phyloP scores from a whole-genome alignment of 2,888 invertebrate species.

The Bellardia pandia region DNA sequence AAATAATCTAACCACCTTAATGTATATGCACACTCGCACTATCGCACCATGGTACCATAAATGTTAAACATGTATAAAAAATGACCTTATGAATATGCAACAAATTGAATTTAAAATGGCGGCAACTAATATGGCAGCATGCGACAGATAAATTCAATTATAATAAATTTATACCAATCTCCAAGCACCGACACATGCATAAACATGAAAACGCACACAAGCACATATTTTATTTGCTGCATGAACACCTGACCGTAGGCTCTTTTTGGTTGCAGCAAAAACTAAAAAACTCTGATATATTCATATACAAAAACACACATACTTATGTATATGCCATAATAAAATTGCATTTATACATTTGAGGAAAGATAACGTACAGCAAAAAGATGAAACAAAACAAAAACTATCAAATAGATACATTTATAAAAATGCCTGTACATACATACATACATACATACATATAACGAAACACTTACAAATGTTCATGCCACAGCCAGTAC shows the following conservation, averaged over 20 bases:
- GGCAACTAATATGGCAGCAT: slow-evolving; percentile 67
- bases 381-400: slow-evolving; percentile 4
- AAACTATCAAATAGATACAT: not conserved
- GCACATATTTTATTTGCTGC: slow-evolving; percentile 13
- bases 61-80: slow-evolving; percentile 30
- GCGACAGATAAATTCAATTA: slow-evolving; percentile 73
- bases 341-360: slow-evolving; percentile 44
- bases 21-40: not conserved
- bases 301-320: slow-evolving; percentile 19
- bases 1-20: too few species aligned
- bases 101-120: slow-evolving; percentile 72
- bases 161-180: slow-evolving; percentile 65
- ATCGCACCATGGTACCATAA: not conserved
- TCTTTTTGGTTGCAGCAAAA: slow-evolving; percentile 8
- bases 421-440: slow-evolving; percentile 6
- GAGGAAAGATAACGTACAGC: not conserved
- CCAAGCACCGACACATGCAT: slow-evolving; percentile 22
- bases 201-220: slow-evolving; percentile 24
- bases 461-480: slow-evolving; percentile 17
- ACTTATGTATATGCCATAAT: not conserved
- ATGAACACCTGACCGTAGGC: slow-evolving; percentile 66
- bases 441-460: slow-evolving; percentile 10
- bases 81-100: slow-evolving; percentile 66
- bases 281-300: not conserved
- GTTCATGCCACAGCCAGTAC: slow-evolving; percentile 28